These are phyloP conservation scores for Aegypius monachus DNA, from an alignment of 2,113 vertebrate species.

Conservation along the genomic window DNA sequence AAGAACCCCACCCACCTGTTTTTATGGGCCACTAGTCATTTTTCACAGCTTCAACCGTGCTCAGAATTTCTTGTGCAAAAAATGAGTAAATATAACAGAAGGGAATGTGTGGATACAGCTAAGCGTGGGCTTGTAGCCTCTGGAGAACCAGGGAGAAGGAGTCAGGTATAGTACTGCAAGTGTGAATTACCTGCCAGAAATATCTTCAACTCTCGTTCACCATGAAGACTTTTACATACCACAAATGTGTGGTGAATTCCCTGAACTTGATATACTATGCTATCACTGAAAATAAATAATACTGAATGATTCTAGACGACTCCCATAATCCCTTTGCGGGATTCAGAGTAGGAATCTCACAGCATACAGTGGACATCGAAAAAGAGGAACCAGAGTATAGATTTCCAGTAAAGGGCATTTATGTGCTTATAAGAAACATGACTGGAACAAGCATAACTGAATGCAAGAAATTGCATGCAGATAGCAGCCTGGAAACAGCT, in stretches of 20 bases:
- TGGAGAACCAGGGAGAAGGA: neutral
- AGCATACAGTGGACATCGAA: neutral
- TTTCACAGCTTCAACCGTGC: neutral
- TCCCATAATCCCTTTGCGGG: neutral
- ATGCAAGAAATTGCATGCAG: neutral
- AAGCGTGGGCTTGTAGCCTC: neutral
- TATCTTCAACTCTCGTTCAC: neutral
- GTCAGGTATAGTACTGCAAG: neutral
- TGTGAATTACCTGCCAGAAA: neutral
- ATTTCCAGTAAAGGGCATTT: neutral
- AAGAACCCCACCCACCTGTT: neutral
- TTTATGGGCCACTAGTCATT: neutral
- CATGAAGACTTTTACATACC: neutral
- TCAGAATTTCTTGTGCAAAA: neutral
- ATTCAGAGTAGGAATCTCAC: neutral
- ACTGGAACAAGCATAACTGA: neutral
- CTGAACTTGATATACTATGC: neutral
- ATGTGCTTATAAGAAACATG: neutral
- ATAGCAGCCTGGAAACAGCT: neutral
- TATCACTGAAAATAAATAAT: neutral
- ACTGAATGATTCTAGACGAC: neutral
- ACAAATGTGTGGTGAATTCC: neutral
- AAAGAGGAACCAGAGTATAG: neutral
- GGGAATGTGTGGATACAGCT: neutral
- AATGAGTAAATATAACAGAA: neutral